A percentile compares a stretch with the other conserved stretches of the same genome.
These are phyloP conservation scores for Furcifer pardalis DNA, from an alignment of 2,797 vertebrate species.

Conservation along the genomic window DNA sequence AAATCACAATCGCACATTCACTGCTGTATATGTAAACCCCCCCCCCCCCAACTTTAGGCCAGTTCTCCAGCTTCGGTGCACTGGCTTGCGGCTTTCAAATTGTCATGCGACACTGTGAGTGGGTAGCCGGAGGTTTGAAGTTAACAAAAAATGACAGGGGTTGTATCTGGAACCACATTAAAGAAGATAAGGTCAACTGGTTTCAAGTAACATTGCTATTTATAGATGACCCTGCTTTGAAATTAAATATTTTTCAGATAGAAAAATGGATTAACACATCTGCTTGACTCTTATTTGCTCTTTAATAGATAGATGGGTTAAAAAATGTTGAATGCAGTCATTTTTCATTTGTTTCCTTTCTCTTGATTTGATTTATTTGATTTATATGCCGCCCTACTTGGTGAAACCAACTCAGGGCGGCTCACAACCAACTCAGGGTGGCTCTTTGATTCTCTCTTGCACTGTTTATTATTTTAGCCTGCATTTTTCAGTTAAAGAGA, in stretches of 20 bases:
- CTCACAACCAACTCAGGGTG: no score
- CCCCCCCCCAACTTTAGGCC: not conserved
- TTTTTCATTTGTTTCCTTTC: not conserved
- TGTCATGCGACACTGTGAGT: constrained; percentile 26
- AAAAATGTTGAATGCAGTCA: not conserved
- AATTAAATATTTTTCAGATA: constrained; percentile 6
- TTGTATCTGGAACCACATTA: constrained; percentile 11
- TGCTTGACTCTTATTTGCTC: not conserved
- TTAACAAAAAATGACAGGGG: constrained; percentile 29
- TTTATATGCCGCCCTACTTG: no score
- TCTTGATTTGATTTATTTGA: no score
- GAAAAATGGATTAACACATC: constrained; percentile 10
- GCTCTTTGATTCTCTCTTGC: not conserved
- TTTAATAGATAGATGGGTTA: not conserved
- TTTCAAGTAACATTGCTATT: constrained; percentile 21
- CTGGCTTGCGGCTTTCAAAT: constrained; percentile 13
- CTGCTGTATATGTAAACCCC: not conserved
- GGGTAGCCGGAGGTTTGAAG: constrained; percentile 19
- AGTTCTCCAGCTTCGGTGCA: not conserved
- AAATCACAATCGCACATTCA: constrained; percentile 9
- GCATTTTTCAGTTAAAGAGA: not conserved
- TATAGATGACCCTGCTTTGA: constrained; percentile 11
- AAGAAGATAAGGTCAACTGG: constrained; percentile 23
- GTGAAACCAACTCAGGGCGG: no score
- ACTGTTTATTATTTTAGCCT: not conserved